Percentiles rank a stretch among this genome's conserved stretches.
Evolutionary conservation across 1,140 invertebrate species (phyloP).

Genomic region (Drosophila saltans): DNA sequence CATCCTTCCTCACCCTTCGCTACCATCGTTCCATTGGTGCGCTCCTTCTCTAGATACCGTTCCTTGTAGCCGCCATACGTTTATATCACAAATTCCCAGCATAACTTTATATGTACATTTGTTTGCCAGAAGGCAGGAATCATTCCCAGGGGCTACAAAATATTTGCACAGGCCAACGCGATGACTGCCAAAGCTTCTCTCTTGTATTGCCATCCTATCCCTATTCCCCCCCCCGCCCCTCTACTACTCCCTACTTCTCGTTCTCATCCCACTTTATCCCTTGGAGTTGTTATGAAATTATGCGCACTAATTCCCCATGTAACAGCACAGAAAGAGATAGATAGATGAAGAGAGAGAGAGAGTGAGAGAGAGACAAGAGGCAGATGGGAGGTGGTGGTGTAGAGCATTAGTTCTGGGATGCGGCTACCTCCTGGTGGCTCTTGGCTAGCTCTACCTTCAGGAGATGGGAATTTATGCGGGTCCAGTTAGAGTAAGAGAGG

Average conservation of each 20-base stretch:
- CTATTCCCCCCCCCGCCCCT: too few relatives aligned
- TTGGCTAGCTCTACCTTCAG: not conserved
- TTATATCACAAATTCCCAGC: slow-evolving; percentile 62
- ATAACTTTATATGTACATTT: slow-evolving; percentile 65
- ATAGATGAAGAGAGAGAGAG: slow-evolving; percentile 10
- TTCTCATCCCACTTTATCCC: not conserved
- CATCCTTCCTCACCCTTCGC: not conserved
- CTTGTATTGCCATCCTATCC: slow-evolving; percentile 22
- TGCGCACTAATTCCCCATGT: slow-evolving; percentile 79
- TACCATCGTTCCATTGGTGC: not conserved
- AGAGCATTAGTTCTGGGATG: not conserved
- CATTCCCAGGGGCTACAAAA: slow-evolving; percentile 66
- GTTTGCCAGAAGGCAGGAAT: slow-evolving; percentile 46
- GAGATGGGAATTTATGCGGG: slow-evolving; percentile 8
- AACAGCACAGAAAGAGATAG: slow-evolving; percentile 54
- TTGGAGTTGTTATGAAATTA: slow-evolving; percentile 70
- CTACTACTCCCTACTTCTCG: too few relatives aligned
- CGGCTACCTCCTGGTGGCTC: slow-evolving; percentile 3
- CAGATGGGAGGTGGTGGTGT: not conserved
- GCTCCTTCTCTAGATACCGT: slow-evolving; percentile 26
- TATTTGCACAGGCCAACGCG: slow-evolving; percentile 73
- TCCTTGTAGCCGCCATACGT: slow-evolving; percentile 28
- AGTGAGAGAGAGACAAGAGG: not conserved
- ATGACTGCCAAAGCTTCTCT: slow-evolving; percentile 59
- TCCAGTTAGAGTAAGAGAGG: not conserved